phyloP scores from a whole-genome alignment of 2,888 invertebrate species.

The Halictus ligatus region DNA sequence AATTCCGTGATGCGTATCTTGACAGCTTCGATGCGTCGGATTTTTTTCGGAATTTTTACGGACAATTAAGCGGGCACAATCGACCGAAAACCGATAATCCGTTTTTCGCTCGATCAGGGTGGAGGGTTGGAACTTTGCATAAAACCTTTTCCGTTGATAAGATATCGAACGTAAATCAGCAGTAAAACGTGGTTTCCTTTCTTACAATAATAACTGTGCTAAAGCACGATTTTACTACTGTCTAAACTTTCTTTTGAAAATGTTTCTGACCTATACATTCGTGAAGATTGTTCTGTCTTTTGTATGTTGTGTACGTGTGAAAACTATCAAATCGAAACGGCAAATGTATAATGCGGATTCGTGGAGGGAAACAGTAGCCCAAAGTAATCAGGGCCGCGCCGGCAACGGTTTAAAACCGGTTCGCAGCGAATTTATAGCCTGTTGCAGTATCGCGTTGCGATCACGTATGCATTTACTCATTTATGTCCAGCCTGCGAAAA shows the following conservation, averaged over 20 bases:
- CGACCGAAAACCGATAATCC: background rate
- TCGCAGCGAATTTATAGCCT: slow-evolving; percentile 36
- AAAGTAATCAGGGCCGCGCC: slow-evolving; percentile 4
- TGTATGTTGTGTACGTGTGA: background rate
- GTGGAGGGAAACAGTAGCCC: background rate
- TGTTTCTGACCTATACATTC: background rate
- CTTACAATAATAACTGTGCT: background rate
- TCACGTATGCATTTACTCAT: slow-evolving; percentile 38
- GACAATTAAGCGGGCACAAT: background rate
- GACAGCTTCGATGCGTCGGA: background rate
- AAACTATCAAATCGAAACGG: background rate
- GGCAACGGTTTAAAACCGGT: slow-evolving; percentile 39
- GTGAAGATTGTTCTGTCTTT: no score
- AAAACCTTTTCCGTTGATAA: background rate
- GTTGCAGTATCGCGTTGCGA: slow-evolving; percentile 27
- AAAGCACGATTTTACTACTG: background rate
- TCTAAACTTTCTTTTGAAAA: background rate
- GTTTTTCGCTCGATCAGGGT: background rate
- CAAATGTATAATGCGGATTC: slow-evolving; percentile 23
- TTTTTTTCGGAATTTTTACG: background rate
- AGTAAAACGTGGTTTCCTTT: background rate
- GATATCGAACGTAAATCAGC: background rate
- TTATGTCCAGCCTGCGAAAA: slow-evolving; percentile 22
- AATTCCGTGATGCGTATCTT: background rate
- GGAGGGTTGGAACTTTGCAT: background rate